phyloP scores from a whole-genome alignment of 2,797 vertebrate genomes.

The Ptychobarbus kaznakovi region DNA sequence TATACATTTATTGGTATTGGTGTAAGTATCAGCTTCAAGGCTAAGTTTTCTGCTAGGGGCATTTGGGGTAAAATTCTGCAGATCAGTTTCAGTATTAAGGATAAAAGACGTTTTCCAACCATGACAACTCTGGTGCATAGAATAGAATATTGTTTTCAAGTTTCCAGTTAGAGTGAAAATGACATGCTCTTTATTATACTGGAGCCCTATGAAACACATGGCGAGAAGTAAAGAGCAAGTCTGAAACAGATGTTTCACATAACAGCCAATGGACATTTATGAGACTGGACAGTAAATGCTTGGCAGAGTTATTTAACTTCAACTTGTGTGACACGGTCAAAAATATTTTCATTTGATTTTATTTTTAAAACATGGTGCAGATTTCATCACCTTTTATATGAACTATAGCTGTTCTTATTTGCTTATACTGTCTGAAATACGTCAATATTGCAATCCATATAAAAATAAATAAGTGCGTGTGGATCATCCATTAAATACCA shows the following conservation, averaged over 20 bases:
- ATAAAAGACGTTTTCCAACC: conserved; percentile 40
- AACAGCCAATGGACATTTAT: conserved; percentile 56
- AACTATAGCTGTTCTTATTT: not conserved
- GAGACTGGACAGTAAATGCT: conserved; percentile 58
- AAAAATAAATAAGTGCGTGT: not conserved
- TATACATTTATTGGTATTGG: not conserved
- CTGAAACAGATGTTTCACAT: conserved; percentile 61
- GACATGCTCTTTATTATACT: conserved; percentile 58
- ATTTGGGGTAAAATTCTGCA: not conserved
- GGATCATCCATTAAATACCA: not conserved
- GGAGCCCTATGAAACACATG: conserved; percentile 53
- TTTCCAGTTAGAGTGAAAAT: conserved; percentile 51
- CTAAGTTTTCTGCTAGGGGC: not conserved
- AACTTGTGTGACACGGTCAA: conserved; percentile 57
- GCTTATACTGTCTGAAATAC: conserved; percentile 8
- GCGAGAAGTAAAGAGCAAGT: conserved; percentile 50
- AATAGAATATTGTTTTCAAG: conserved; percentile 17
- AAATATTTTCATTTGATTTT: conserved; percentile 43
- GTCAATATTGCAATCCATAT: not conserved
- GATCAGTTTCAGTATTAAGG: conserved; percentile 4
- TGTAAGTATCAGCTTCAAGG: not conserved
- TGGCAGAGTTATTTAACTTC: conserved; percentile 58
- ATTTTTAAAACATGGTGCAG: conserved; percentile 48
- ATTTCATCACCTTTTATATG: conserved; percentile 49
- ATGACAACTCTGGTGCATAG: conserved; percentile 27